A percentile compares a stretch with the other conserved stretches of the same genome.
Conservation (phyloP, 1,140 invertebrate genomes). For the Antheraea pernyi region DNA sequence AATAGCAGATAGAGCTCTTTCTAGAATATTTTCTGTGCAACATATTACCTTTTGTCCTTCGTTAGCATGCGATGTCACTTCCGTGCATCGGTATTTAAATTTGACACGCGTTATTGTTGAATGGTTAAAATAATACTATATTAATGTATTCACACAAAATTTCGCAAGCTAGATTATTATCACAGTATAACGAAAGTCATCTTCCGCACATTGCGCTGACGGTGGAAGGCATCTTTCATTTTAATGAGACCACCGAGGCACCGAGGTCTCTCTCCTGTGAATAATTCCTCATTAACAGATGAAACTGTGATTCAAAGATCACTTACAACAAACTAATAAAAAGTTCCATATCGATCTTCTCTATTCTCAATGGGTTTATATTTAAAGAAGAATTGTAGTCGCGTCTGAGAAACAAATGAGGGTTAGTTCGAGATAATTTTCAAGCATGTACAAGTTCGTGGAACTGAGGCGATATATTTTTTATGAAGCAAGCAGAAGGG, state of each 20-base stretch:
- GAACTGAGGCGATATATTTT: conserved; percentile 21
- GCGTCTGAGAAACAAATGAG: neutral
- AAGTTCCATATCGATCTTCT: too few relatives aligned
- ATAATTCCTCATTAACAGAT: conserved; percentile 62
- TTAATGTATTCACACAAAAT: neutral
- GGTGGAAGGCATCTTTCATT: conserved; percentile 15
- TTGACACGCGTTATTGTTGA: neutral
- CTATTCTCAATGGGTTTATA: neutral
- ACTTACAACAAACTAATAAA: too few relatives aligned
- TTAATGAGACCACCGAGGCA: conserved; percentile 34
- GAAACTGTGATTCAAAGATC: too few relatives aligned
- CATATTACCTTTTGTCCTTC: neutral
- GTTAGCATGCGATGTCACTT: neutral
- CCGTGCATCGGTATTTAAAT: neutral
- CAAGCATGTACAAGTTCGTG: neutral
- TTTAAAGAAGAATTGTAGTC: neutral
- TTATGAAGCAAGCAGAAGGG: conserved; percentile 27
- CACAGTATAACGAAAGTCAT: conserved; percentile 6
- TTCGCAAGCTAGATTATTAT: neutral
- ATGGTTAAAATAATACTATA: neutral
- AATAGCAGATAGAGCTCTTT: too few relatives aligned
- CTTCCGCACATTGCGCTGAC: conserved; percentile 12
- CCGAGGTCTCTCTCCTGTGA: conserved; percentile 31
- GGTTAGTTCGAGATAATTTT: neutral
- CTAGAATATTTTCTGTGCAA: too few relatives aligned